Evolutionary conservation across 2,797 vertebrate species (phyloP), one percentile per base, ranked within the genome.

Genomic region (Trichosurus vulpecula): DNA sequence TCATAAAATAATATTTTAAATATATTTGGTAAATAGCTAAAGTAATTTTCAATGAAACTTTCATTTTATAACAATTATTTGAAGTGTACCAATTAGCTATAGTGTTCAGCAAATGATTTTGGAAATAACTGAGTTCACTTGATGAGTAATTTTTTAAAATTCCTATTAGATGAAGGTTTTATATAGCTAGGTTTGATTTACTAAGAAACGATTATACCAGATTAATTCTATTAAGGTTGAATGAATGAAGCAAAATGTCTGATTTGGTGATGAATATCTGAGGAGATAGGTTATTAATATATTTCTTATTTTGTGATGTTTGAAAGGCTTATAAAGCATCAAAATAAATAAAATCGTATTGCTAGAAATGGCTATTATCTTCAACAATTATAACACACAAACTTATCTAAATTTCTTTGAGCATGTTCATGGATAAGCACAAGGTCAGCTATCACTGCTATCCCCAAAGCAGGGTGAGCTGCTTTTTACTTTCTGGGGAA

Each of bases 111-210:
- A 96, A 25, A 95, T 94, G 61, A 53, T 91, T 92, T 97, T 19
- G 61, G 52, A 47, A 93, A 93, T 94, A 31, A 91, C 52, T 90
- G 54, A 90, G 29, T 93, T 93, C 91, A 90, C 10, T 29, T 35
- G 81, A 52, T 19, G 11, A 53, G n/a, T 41, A 51, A 96, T 66
- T 55, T 94, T 94, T 66, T 53, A n/a, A 90, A 35, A 51, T 30
- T 53, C 93, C n/a, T 94, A 51, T 54, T 25, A 54, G 87, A 2
- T 93, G 58, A 58, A 52, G 13, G n/a, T 96, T 96, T 94, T n/a
- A 0, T 19, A 54, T 12, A 96, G 52, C 2, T 94, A 95, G 6
- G 57, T 95, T 91, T 41, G 31, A 95, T 97, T 96, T 96, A 94
- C 19, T 25, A 81, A 92, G 95, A 90, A 74, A 30, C 90, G 31